Percentiles rank a stretch among this genome's conserved stretches.
Evolutionary conservation across 2,888 invertebrate species (phyloP).

Genomic region (Dysmachus trigonus): DNA sequence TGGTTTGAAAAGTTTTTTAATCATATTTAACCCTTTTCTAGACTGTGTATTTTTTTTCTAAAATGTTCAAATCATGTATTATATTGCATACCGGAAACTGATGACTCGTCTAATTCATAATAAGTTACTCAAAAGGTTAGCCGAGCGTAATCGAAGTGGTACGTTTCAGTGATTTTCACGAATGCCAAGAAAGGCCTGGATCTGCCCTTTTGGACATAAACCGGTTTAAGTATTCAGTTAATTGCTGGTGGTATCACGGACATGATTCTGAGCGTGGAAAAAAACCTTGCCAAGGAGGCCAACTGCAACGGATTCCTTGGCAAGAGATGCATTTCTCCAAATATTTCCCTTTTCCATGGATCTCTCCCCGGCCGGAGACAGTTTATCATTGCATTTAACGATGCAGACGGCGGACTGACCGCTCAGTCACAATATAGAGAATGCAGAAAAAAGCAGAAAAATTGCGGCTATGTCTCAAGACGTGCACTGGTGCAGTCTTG

Average conservation of each 20-base stretch:
- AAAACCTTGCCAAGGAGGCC: neutral
- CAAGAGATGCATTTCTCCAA: slow-evolving; percentile 6
- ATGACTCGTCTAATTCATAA: too few relatives aligned
- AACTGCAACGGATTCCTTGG: neutral
- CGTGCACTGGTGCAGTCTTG: neutral
- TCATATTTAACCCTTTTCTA: too few relatives aligned
- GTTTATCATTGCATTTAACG: neutral
- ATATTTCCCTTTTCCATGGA: neutral
- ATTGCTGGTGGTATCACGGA: neutral
- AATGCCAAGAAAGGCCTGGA: neutral
- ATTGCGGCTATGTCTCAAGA: slow-evolving; percentile 1
- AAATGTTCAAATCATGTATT: too few relatives aligned
- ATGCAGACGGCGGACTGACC: slow-evolving; percentile 5
- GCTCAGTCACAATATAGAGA: neutral
- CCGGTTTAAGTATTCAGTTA: neutral
- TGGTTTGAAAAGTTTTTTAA: too few relatives aligned
- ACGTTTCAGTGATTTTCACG: slow-evolving; percentile 9
- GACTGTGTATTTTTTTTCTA: too few relatives aligned
- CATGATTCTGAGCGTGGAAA: neutral
- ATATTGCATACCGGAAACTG: too few relatives aligned
- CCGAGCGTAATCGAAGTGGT: neutral
- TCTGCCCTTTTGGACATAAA: slow-evolving; percentile 6
- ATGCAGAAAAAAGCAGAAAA: neutral
- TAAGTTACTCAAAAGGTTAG: neutral
- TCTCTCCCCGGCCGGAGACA: neutral